These are phyloP conservation scores for Morpho achilles DNA, from an alignment of 2,888 invertebrate species.

Conservation along the genomic window DNA sequence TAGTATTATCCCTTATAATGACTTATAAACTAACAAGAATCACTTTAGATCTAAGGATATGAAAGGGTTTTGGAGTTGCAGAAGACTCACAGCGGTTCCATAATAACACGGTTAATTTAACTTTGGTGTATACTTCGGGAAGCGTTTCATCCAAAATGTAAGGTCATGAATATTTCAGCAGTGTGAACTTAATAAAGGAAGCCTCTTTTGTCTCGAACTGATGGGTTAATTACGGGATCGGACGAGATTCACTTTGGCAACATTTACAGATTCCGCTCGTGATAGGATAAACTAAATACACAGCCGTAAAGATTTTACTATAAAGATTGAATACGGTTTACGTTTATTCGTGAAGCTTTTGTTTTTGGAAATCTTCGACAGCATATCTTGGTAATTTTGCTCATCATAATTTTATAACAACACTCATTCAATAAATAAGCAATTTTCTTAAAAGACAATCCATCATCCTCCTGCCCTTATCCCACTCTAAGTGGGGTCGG, in stretches of 20 bases:
- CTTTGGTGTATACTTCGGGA: conserved; percentile 3
- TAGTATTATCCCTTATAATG: no score
- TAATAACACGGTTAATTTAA: conserved; percentile 5
- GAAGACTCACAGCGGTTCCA: not conserved
- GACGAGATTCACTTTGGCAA: conserved; percentile 33
- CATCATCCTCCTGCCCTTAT: no score
- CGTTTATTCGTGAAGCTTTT: not conserved
- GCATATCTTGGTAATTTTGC: no score
- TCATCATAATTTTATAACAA: no score
- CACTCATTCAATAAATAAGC: no score
- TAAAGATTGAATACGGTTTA: conserved; percentile 2
- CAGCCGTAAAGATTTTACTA: not conserved
- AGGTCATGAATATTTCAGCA: conserved; percentile 69
- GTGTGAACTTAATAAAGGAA: conserved; percentile 66
- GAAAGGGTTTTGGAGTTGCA: no score
- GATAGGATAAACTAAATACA: conserved; percentile 22
- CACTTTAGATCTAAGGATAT: not conserved
- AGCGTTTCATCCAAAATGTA: conserved; percentile 11
- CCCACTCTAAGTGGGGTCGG: no score
- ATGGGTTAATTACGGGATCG: conserved; percentile 63
- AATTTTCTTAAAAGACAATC: no score
- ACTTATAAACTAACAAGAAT: not conserved
- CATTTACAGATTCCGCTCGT: conserved; percentile 26
- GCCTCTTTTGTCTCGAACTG: conserved; percentile 62
- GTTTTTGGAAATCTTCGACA: no score